Percentiles rank a stretch among this genome's conserved stretches.
Evolutionary conservation across 2,888 invertebrate species (phyloP).

Genomic region (Sacculina carcini): DNA sequence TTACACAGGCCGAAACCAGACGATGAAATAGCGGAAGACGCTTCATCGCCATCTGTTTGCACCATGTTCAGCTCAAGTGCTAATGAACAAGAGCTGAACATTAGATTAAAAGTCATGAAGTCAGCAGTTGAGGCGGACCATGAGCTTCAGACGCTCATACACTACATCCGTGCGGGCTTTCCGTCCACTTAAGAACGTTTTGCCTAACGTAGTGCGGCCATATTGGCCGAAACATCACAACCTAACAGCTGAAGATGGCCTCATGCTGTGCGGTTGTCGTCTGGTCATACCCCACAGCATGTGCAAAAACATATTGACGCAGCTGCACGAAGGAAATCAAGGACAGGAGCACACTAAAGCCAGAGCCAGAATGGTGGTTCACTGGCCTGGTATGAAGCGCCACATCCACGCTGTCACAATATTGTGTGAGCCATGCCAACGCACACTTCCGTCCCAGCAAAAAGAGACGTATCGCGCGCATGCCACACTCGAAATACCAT

Average conservation of each 20-base stretch:
- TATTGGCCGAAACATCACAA: background rate
- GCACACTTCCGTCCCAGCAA: too few relatives aligned
- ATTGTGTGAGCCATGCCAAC: too few relatives aligned
- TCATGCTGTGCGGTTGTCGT: too few relatives aligned
- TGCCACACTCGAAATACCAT: too few relatives aligned
- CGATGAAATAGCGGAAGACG: background rate
- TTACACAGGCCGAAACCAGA: background rate
- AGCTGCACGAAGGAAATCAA: background rate
- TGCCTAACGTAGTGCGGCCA: background rate
- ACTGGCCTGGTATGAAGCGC: background rate
- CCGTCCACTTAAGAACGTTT: background rate
- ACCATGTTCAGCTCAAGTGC: background rate
- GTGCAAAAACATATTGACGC: background rate
- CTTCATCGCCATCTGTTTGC: background rate
- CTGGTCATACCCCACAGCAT: background rate
- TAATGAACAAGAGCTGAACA: too few relatives aligned
- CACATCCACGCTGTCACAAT: too few relatives aligned
- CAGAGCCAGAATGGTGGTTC: background rate
- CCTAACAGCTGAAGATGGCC: background rate
- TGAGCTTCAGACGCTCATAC: too few relatives aligned
- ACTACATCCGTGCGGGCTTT: too few relatives aligned
- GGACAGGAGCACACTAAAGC: background rate
- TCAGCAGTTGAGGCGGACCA: too few relatives aligned
- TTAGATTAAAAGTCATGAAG: too few relatives aligned
- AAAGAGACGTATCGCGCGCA: too few relatives aligned